Evolutionary conservation across 2,797 vertebrate species (phyloP), one percentile per base, ranked within the genome.

Genomic region (Danio jaintianensis): DNA sequence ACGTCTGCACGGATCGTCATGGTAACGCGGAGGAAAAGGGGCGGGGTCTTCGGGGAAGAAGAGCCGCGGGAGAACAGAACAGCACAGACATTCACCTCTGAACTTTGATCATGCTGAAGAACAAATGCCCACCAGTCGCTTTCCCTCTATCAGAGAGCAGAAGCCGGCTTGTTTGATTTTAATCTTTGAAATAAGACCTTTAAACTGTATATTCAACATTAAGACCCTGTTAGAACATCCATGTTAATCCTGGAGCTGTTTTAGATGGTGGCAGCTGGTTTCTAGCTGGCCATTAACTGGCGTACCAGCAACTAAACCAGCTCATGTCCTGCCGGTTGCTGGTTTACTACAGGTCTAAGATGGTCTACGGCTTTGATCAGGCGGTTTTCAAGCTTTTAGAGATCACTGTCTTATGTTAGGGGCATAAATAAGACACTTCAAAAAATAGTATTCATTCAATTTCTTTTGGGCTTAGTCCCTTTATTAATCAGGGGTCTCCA

Each of bases 1-100:
- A 94, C 93, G 93, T 94, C 87, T 80, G 74, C 82, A 12, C 62
- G 11, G 20, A 86, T 94, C 87, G 89, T 91, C 91, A 93, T 93
- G 93, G 93, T 88, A 93, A 94, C 93, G 69, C 82, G 88, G 87
- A 87, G 29, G 86, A 83, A 87, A 73, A 83, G 87, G 79, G 93
- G 93, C 85, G 93, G 88, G 85, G 90, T 73, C 77, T 79, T 77
- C 78, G 82, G 85, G 78, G 86, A 50, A 85, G 87, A 58, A 16
- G 45, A 15, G 40, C 29, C 29, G 29, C 16, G 11, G 13, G 66
- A 11, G 36, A 78, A 43, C 50, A 45, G 61, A 8, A 29, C 1
- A 20, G 53, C 42, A 16, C 55, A n/a, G 15, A 55, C 47, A 58
- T 69, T 73, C 12, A 20, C 22, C 67, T 53, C 15, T 72, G 68